Percentiles rank a stretch among this genome's conserved stretches.
Evolutionary conservation across 1,140 invertebrate species (phyloP).

Genomic region (Ylistrum balloti): DNA sequence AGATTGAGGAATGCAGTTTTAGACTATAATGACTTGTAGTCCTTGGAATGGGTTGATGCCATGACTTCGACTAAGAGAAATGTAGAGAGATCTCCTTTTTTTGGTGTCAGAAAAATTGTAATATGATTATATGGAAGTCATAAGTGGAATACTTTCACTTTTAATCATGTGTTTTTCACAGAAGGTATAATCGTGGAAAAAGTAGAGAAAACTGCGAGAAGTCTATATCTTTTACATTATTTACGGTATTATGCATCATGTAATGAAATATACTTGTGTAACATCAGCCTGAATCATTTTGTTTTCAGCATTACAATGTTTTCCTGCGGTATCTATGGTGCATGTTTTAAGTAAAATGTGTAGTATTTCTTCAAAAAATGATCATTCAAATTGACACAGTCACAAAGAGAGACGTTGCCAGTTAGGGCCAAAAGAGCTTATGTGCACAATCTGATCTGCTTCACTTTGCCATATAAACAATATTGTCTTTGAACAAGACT

Average conservation of each 20-base stretch:
- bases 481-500: no score
- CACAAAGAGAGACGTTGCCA: background rate
- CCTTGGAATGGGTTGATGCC: background rate
- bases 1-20: background rate
- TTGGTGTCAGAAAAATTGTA: no score
- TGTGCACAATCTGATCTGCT: no score
- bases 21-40: background rate
- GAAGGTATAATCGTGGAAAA: background rate
- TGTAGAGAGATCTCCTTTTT: no score
- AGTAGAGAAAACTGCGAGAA: background rate
- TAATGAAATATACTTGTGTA: conserved; percentile 24
- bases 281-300: background rate
- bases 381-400: background rate
- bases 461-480: no score
- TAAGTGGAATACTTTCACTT: background rate
- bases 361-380: background rate
- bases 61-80: background rate
- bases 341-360: background rate
- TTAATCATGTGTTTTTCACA: background rate
- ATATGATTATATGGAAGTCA: background rate
- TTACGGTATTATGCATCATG: conserved; percentile 21
- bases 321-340: conserved; percentile 24
- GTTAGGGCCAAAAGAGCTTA: background rate
- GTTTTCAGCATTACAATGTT: background rate
- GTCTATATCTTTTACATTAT: background rate